Conservation (phyloP, 2,113 vertebrate genomes). For the Pygoscelis antarcticus region DNA sequence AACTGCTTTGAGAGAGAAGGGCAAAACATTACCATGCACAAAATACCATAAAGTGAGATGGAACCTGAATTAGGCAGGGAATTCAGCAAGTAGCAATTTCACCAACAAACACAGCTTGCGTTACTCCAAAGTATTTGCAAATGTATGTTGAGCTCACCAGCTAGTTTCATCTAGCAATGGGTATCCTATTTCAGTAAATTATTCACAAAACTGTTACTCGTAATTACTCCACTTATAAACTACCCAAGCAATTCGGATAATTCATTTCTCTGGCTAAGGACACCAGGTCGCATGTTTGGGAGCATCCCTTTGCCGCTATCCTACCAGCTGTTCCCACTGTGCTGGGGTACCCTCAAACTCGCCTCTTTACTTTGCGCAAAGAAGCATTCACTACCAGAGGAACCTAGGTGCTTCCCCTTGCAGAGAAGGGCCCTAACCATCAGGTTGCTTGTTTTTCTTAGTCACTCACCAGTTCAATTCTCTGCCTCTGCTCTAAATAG, state of each 20-base stretch:
- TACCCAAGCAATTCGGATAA: background rate
- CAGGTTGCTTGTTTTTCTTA: background rate
- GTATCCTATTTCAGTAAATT: background rate
- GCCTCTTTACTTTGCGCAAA: background rate
- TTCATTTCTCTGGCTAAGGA: background rate
- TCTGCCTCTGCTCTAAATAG: background rate
- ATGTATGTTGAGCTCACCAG: background rate
- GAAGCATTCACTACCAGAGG: background rate
- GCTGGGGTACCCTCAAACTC: background rate
- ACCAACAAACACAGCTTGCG: background rate
- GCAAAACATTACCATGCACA: background rate
- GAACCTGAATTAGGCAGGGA: background rate
- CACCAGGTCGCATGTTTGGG: background rate
- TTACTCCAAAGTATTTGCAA: background rate
- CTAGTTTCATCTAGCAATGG: background rate
- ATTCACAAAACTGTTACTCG: background rate
- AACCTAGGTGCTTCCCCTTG: background rate
- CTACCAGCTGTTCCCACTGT: background rate
- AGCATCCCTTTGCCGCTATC: background rate
- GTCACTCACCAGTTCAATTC: background rate
- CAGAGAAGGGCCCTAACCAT: background rate
- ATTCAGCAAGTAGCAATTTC: background rate
- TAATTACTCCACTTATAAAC: background rate
- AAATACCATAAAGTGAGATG: background rate
- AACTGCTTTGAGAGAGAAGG: background rate